phyloP scores from a whole-genome alignment of 37 sponge, comb jelly and placozoan species.

The Ephydatia muelleri region DNA sequence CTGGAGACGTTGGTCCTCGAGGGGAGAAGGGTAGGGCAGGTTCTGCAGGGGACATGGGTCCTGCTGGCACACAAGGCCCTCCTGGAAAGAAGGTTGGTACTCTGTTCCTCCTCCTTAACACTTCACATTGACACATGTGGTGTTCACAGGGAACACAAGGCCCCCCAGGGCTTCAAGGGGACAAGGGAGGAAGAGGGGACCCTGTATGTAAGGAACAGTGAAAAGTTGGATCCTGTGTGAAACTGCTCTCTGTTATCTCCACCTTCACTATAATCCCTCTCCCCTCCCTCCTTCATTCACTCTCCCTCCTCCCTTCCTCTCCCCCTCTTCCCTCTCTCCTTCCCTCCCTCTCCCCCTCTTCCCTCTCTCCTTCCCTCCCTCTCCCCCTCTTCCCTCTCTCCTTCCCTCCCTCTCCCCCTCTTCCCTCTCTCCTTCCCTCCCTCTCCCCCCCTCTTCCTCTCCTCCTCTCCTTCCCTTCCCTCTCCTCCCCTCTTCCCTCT shows the following conservation, averaged over 20 bases:
- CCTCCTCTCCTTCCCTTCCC: too few species aligned
- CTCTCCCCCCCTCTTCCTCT: background rate
- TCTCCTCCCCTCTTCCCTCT: too few species aligned
- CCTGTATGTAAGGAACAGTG: background rate
- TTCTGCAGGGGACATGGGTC: background rate
- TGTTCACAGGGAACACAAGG: slow-evolving; percentile 15
- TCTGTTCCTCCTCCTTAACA: background rate
- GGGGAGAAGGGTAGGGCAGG: slow-evolving; percentile 20
- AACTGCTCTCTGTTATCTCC: background rate
- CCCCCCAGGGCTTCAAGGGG: background rate
- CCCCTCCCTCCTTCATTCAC: background rate
- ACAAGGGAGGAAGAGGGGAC: slow-evolving; percentile 27
- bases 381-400: too few species aligned
- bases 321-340: too few species aligned
- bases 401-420: too few species aligned
- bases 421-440: background rate
- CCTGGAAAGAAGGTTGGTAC: background rate
- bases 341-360: too few species aligned
- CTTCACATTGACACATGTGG: background rate
- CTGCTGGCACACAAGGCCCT: slow-evolving; percentile 15
- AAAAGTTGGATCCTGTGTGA: background rate
- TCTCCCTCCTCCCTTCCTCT: background rate
- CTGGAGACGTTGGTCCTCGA: background rate
- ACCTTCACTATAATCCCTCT: too few species aligned
- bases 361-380: too few species aligned